These are phyloP conservation scores for Mimumesa dahlbomi DNA, from an alignment of 2,888 invertebrate species.

Conservation along the genomic window DNA sequence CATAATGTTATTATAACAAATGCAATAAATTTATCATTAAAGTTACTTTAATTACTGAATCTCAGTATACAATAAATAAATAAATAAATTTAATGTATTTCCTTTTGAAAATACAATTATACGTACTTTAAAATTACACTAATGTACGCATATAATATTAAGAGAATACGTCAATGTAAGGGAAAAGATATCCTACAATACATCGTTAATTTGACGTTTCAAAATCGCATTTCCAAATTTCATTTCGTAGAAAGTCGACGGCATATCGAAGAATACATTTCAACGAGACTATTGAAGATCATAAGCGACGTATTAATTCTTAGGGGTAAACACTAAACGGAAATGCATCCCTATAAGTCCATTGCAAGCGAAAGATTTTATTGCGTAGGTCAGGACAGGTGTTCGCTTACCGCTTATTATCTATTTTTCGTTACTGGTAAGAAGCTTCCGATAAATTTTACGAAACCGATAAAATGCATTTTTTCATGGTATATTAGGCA, in stretches of 20 bases:
- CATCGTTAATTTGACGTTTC: background rate
- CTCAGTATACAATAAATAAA: too few relatives aligned
- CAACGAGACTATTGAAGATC: background rate
- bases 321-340: too few relatives aligned
- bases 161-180: background rate
- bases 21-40: background rate
- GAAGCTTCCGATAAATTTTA: background rate
- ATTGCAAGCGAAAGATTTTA: slow-evolving; percentile 49
- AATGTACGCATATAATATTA: too few relatives aligned
- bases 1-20: background rate
- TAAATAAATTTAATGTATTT: too few relatives aligned
- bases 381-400: slow-evolving; percentile 71
- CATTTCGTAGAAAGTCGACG: too few relatives aligned
- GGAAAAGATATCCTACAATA: background rate
- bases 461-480: background rate
- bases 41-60: too few relatives aligned
- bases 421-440: background rate
- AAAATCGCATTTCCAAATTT: too few relatives aligned
- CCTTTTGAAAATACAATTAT: too few relatives aligned
- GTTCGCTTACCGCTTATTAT: slow-evolving; percentile 27
- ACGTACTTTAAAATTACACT: too few relatives aligned
- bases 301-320: background rate
- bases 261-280: background rate
- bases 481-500: background rate
- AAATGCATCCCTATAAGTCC: too few relatives aligned